Evolutionary conservation across 2,888 invertebrate genomes (phyloP).

Genomic region (Orthosia incerta): DNA sequence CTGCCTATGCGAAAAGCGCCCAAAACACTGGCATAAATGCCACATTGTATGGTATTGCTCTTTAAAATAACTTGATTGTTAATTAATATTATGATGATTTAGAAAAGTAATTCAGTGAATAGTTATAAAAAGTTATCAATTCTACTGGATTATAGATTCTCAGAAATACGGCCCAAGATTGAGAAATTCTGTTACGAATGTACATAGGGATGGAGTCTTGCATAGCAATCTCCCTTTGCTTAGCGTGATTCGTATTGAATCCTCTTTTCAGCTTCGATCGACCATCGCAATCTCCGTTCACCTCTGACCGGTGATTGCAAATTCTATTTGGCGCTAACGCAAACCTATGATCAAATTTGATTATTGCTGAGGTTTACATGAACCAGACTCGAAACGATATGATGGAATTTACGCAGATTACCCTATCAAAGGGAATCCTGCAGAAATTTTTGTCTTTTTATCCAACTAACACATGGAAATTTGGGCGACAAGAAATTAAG

Average conservation of each 20-base stretch:
- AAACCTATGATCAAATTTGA: conserved; percentile 38
- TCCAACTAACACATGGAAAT: neutral
- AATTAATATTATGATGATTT: neutral
- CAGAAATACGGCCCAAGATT: neutral
- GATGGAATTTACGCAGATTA: neutral
- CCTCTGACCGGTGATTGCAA: conserved; percentile 43
- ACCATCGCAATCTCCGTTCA: conserved; percentile 50
- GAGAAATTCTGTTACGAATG: conserved; percentile 1
- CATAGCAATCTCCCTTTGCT: neutral
- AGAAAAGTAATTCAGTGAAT: no score
- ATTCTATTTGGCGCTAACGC: conserved; percentile 48
- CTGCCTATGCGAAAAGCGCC: neutral
- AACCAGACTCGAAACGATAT: neutral
- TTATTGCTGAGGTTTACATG: conserved; percentile 19
- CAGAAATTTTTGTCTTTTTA: neutral
- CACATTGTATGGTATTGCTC: neutral
- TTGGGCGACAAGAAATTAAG: neutral
- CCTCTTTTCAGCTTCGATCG: conserved; percentile 20
- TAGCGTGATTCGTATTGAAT: neutral
- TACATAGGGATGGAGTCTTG: neutral
- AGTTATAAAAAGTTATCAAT: neutral
- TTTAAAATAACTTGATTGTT: neutral
- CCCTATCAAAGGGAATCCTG: neutral
- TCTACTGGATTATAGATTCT: neutral
- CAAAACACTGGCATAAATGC: neutral